A percentile compares a stretch with the other conserved stretches of the same genome.
phyloP scores from a whole-genome alignment of 2,888 invertebrate genomes.

The Dioctria linearis region DNA sequence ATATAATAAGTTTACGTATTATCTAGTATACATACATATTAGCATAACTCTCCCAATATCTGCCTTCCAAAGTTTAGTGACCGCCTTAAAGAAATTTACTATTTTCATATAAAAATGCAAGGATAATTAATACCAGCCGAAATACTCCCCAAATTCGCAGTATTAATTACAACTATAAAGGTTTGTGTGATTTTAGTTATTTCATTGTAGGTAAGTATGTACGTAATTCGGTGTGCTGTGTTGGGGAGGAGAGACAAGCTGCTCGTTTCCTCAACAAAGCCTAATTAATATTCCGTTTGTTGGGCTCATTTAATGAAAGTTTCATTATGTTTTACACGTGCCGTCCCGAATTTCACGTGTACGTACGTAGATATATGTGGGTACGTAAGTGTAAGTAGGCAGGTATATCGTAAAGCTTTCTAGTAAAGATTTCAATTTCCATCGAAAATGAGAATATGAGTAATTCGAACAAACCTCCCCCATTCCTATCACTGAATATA shows the following conservation, averaged over 20 bases:
- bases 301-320: constrained; percentile 34
- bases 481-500: background rate
- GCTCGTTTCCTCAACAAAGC: background rate
- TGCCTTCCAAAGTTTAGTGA: too few relatives aligned
- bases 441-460: background rate
- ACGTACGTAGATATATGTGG: too few relatives aligned
- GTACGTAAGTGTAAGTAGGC: too few relatives aligned
- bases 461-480: background rate
- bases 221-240: background rate
- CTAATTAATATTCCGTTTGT: constrained; percentile 36
- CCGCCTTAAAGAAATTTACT: too few relatives aligned
- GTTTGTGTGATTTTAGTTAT: constrained; percentile 16
- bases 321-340: constrained; percentile 32
- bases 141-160: too few relatives aligned
- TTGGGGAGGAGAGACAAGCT: background rate
- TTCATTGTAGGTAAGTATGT: constrained; percentile 18
- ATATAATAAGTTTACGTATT: too few relatives aligned
- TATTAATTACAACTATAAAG: background rate
- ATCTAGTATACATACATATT: too few relatives aligned
- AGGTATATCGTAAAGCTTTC: constrained; percentile 31
- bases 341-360: too few relatives aligned
- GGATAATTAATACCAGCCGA: too few relatives aligned
- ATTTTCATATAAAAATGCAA: too few relatives aligned
- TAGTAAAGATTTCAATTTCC: constrained; percentile 23
- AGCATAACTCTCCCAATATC: too few relatives aligned